A percentile compares a stretch with the other conserved stretches of the same genome.
These are phyloP conservation scores for Mormyrus iriodes DNA, from an alignment of 2,113 vertebrate genomes.

Conservation along the genomic window DNA sequence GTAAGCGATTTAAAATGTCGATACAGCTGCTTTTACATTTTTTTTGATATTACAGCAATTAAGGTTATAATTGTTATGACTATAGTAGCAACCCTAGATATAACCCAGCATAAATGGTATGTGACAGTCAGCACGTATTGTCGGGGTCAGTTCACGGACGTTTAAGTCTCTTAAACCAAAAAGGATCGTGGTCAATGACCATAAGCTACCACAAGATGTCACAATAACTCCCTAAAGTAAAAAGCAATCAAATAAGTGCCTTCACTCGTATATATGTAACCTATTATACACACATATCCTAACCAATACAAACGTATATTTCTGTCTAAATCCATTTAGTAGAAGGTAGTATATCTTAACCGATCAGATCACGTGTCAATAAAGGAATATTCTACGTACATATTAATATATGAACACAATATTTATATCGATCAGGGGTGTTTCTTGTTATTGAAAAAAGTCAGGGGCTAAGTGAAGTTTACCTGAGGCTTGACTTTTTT, in stretches of 20 bases:
- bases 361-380: not conserved
- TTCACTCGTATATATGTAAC: not conserved
- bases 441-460: no score
- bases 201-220: conserved; percentile 40
- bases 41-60: not conserved
- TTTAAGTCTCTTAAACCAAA: not conserved
- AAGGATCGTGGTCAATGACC: not conserved
- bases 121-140: not conserved
- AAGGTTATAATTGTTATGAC: not conserved
- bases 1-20: not conserved
- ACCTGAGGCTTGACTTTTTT: no score
- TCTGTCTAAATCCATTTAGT: not conserved
- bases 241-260: not conserved
- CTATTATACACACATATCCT: not conserved
- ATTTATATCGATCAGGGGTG: no score
- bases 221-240: conserved; percentile 27
- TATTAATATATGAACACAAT: not conserved
- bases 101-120: not conserved
- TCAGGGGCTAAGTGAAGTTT: no score
- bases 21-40: not conserved
- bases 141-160: not conserved
- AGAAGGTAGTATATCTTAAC: not conserved
- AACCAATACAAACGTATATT: not conserved
- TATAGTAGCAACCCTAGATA: not conserved
- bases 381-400: not conserved